Conservation (phyloP, 2,797 vertebrate genomes). For the Dermochelys coriacea region DNA sequence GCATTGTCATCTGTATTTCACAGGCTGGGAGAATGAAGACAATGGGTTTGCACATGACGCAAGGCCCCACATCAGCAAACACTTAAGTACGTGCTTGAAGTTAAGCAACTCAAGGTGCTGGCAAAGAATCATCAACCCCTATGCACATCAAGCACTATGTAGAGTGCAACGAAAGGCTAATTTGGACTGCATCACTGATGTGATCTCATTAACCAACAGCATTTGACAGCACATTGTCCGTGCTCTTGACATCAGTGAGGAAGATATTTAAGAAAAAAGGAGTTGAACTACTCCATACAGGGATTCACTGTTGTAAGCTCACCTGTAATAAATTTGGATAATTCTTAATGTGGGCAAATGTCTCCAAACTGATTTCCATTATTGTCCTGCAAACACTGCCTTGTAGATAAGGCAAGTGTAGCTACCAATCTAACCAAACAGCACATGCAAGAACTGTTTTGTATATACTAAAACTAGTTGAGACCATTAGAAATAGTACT, state of each 20-base stretch:
- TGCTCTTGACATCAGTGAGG: slow-evolving; percentile 5
- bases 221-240: not conserved
- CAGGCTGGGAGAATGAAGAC: not conserved
- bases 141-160: not conserved
- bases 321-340: not conserved
- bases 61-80: slow-evolving; percentile 11
- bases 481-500: not conserved
- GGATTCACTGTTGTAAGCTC: not conserved
- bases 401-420: rapidly evolving
- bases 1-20: not conserved
- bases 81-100: not conserved
- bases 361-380: not conserved
- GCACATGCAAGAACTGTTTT: not conserved
- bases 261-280: slow-evolving; percentile 18
- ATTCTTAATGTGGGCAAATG: rapidly evolving
- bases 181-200: not conserved
- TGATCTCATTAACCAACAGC: too few relatives aligned
- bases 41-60: not conserved
- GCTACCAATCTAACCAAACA: rapidly evolving
- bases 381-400: rapidly evolving
- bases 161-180: not conserved
- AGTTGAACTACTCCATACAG: not conserved
- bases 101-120: not conserved
- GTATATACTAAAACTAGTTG: not conserved
- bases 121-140: not conserved